Evolutionary conservation across 2,888 invertebrate genomes (phyloP), one percentile per base, ranked within the genome.

Genomic region (Seira ritae): DNA sequence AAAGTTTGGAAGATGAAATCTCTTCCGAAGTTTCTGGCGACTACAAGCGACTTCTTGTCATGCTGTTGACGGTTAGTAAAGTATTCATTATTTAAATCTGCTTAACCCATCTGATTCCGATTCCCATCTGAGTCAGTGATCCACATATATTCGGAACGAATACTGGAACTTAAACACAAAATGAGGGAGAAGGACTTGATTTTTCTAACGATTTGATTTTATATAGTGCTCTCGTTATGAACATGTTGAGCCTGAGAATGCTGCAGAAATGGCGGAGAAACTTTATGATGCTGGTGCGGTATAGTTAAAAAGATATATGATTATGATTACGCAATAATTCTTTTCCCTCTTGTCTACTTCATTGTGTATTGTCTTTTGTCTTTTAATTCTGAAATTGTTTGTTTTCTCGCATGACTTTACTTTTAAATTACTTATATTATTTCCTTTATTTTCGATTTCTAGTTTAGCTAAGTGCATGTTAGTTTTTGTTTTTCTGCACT

Each of bases 11-110:
- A 19, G 94, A 94, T 89, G 95, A 95, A 90, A 93, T 95, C 91
- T 94, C 94, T 89, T 93, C 94, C 68, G 96, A 96, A 91, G 95
- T 95, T 0, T 94, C 94, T 1, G 96, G 96, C 0, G 94, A 95
- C 91, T 95, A 96, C 91, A 93, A 95, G 8, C 93, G 95, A 2
- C 92, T 96, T 71, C 92, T 96, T 19, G 94, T 95, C 0, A 92
- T 95, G 84, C 93, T 95, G 83, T 93, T 94, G 22, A 94, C 94
- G 84, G 93, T 93, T 91, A 91, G 92, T 31, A 31, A 2, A 31
- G 31, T 68, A 17, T 22, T 1, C 1, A 2, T 50, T 50, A 10
- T 73, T 68, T 20, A 22, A 69, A 1, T 67, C 66, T 20, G 23
- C 1, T 23, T 37, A 12, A 20, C 2, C 15, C 6, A 23, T 22